These are phyloP conservation scores for Apteryx owenii DNA, from an alignment of 2,113 vertebrate genomes.

Conservation along the genomic window DNA sequence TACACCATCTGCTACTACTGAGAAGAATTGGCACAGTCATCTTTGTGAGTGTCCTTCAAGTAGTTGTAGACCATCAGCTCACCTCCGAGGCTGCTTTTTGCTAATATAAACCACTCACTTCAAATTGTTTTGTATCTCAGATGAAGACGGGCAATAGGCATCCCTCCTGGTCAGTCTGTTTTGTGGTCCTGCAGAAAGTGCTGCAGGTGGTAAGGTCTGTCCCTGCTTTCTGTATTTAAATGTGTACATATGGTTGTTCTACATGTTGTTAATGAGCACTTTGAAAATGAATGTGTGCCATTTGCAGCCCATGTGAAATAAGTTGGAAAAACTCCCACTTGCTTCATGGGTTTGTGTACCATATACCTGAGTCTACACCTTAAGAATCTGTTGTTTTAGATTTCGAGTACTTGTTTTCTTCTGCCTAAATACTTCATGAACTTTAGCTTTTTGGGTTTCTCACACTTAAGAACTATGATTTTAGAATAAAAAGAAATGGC, in stretches of 20 bases:
- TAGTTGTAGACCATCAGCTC: neutral
- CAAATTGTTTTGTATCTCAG: neutral
- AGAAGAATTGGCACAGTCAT: neutral
- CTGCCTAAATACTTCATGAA: neutral
- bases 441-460: neutral
- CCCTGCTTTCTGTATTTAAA: neutral
- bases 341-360: neutral
- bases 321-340: neutral
- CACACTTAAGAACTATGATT: neutral
- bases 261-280: neutral
- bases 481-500: neutral
- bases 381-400: neutral
- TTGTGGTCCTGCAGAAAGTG: neutral
- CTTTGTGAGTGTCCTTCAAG: neutral
- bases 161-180: neutral
- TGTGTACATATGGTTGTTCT: neutral
- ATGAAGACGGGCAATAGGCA: neutral
- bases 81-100: neutral
- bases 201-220: neutral
- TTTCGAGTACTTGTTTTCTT: neutral
- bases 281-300: neutral
- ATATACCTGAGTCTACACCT: neutral
- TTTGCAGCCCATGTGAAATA: neutral
- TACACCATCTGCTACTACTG: neutral
- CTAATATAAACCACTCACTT: neutral